Conservation (phyloP, 2,113 vertebrate genomes). For the Kobus ellipsiprymnus region DNA sequence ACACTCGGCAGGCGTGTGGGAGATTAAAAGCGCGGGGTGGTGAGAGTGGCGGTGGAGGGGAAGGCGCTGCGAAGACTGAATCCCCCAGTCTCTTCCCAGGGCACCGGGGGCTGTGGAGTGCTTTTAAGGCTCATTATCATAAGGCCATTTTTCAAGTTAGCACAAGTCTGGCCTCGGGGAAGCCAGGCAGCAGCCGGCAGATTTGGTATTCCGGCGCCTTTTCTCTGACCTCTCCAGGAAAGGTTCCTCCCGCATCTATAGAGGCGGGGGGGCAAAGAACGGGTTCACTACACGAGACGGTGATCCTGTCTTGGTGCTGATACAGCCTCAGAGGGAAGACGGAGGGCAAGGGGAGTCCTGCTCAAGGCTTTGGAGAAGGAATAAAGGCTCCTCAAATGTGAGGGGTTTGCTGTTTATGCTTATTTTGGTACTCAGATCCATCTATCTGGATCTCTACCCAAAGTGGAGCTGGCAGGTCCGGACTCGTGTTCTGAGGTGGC, state of each 20-base stretch:
- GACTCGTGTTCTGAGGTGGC: neutral
- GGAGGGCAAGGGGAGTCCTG: neutral
- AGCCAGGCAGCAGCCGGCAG: neutral
- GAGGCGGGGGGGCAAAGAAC: neutral
- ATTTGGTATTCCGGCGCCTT: neutral
- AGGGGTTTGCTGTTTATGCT: neutral
- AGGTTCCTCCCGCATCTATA: neutral
- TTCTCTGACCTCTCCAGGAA: neutral
- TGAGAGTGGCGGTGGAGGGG: neutral
- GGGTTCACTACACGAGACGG: fast-evolving
- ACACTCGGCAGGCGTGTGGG: neutral
- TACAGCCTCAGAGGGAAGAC: neutral
- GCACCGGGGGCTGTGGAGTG: neutral
- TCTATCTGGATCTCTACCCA: neutral
- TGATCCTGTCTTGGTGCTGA: no score
- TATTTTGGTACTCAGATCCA: neutral
- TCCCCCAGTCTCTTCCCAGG: neutral
- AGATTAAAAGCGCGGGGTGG: neutral
- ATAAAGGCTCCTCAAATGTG: fast-evolving
- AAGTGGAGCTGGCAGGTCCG: fast-evolving
- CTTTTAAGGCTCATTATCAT: neutral
- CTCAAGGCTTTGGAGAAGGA: neutral
- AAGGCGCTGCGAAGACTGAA: neutral
- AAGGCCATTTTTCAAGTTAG: neutral
- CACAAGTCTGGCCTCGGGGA: neutral